These are phyloP conservation scores for Drosophila chauvacae DNA, from an alignment of 1,140 invertebrate species.

Conservation along the genomic window DNA sequence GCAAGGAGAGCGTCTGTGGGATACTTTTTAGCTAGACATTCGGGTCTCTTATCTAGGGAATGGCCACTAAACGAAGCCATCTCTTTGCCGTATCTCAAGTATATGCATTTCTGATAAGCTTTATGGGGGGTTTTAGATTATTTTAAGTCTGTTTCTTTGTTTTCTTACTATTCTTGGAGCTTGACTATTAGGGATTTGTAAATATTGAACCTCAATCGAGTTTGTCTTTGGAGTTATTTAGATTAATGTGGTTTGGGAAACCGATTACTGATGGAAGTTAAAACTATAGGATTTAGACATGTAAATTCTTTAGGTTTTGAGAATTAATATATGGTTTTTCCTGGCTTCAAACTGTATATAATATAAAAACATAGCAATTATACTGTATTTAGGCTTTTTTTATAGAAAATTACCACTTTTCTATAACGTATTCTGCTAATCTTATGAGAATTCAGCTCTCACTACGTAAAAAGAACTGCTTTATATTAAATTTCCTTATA, in stretches of 20 bases:
- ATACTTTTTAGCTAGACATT: neutral
- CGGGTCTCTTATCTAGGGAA: neutral
- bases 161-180: neutral
- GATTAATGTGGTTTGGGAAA: too few relatives aligned
- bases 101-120: conserved; percentile 8
- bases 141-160: neutral
- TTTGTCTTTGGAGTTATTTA: neutral
- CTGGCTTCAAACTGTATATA: neutral
- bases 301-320: neutral
- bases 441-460: neutral
- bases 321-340: neutral
- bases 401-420: neutral
- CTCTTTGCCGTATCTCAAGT: neutral
- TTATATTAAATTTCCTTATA: neutral
- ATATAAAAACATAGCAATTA: neutral
- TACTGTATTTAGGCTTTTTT: neutral
- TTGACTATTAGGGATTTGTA: neutral
- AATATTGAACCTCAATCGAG: neutral
- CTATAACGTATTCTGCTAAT: neutral
- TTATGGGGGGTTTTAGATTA: neutral
- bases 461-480: neutral
- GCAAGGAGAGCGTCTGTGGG: neutral
- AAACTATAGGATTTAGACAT: too few relatives aligned
- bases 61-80: neutral
- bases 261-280: neutral